These are phyloP conservation scores for Andrena praecox DNA, from an alignment of 2,888 invertebrate genomes.

Conservation along the genomic window DNA sequence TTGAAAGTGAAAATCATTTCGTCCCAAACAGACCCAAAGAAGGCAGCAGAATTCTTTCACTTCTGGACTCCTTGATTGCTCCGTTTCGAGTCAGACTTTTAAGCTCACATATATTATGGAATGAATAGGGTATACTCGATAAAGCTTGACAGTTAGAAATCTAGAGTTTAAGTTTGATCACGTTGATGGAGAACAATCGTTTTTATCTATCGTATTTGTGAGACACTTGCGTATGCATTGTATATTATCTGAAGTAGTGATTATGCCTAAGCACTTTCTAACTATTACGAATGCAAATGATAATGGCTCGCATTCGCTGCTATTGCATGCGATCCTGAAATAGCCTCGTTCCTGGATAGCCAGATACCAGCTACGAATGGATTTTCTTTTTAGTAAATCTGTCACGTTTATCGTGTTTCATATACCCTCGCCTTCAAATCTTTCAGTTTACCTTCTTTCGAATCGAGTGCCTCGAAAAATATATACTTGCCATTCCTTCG, in stretches of 20 bases:
- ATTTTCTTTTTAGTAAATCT: slow-evolving; percentile 38
- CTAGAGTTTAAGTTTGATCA: background rate
- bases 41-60: too few relatives aligned
- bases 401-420: slow-evolving; percentile 31
- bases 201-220: slow-evolving; percentile 33
- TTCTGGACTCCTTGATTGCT: too few relatives aligned
- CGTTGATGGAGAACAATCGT: slow-evolving; percentile 7
- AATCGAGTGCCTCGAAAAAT: background rate
- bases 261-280: slow-evolving; percentile 34
- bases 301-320: slow-evolving; percentile 46
- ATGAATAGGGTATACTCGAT: background rate
- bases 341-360: slow-evolving; percentile 39
- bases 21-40: too few relatives aligned
- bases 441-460: background rate
- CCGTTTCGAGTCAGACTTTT: too few relatives aligned
- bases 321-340: slow-evolving; percentile 51
- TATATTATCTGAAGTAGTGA: slow-evolving; percentile 43
- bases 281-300: slow-evolving; percentile 56
- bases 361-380: slow-evolving; percentile 29
- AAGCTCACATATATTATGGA: background rate
- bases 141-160: background rate
- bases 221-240: slow-evolving; percentile 24
- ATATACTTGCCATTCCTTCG: background rate
- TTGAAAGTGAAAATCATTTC: too few relatives aligned
- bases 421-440: background rate